These are phyloP conservation scores for Mola mola DNA, from an alignment of 2,113 vertebrate species.

Conservation along the genomic window DNA sequence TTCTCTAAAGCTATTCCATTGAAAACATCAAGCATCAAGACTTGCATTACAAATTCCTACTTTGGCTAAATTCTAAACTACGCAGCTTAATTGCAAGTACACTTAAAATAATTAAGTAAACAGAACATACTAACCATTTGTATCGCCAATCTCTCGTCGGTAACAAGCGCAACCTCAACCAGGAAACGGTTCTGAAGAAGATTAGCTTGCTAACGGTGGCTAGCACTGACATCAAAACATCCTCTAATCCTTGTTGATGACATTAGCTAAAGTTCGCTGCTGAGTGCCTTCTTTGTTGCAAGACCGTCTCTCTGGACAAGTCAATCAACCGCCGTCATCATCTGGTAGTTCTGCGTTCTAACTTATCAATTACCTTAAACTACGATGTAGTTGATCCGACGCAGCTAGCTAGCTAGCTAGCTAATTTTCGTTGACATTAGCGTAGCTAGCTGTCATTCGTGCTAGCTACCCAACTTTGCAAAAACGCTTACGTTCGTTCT, in stretches of 20 bases:
- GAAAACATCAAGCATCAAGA: too few relatives aligned
- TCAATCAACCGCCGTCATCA: neutral
- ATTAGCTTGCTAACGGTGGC: slow-evolving; percentile 53
- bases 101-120: too few relatives aligned
- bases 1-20: too few relatives aligned
- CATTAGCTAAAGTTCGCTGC: slow-evolving; percentile 13
- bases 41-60: too few relatives aligned
- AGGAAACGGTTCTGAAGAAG: slow-evolving; percentile 65
- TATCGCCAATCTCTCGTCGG: neutral
- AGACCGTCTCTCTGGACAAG: neutral
- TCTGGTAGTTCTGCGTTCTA: neutral
- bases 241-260: slow-evolving; percentile 15
- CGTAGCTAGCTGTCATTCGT: slow-evolving; percentile 44
- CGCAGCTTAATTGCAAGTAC: too few relatives aligned
- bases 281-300: neutral
- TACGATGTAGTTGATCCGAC: slow-evolving; percentile 33
- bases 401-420: slow-evolving; percentile 34
- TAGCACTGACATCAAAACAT: slow-evolving; percentile 53
- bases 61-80: too few relatives aligned
- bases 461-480: slow-evolving; percentile 37
- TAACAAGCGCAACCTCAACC: slow-evolving; percentile 48
- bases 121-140: too few relatives aligned
- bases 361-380: slow-evolving; percentile 21
- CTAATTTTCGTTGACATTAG: slow-evolving; percentile 67
- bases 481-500: slow-evolving; percentile 11